Base-by-base conservation (phyloP, 2,113 vertebrate genomes). In the Megaceryle maxima region DNA sequence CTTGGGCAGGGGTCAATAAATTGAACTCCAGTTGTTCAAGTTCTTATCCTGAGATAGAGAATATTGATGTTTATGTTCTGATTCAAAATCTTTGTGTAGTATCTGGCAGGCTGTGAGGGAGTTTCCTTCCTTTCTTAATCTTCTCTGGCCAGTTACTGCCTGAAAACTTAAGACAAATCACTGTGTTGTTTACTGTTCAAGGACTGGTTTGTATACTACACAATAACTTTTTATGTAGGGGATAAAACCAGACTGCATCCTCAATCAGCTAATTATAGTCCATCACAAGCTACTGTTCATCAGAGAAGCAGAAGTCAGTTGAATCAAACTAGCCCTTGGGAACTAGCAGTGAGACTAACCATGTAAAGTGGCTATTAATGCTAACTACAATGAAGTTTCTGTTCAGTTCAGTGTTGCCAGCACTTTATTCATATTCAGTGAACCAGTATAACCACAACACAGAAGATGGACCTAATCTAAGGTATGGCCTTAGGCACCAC, bases 321-420 rank as follows among this genome's bases (percentile, higher is more conserved):
- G 64, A 82, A 78, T 59, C 14, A 76, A 79, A 17, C 12, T 56
- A 29, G 16, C 11, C 25, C 46, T 68, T 79, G 17, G 57, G 78
- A 88, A 72, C 7, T 26, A 16, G 10, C 13, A 33, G 43, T 33
- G 19, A 79, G 14, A 26, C 14, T 81, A 55, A 29, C 46, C 39
- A 14, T 33, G 35, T 64, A 50, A 89, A 60, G 53, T 3, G 4
- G 14, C 20, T 3, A 3, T 18, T 24, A 39, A 35, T 0, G 0
- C 39, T 29, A 44, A 53, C 39, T 43, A 48, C 39, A 28, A 19
- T 21, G 15, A 73, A 79, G 17, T 12, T 64, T 46, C 59, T 53
- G 14, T 43, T 73, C 33, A 29, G 14, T 50, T 84, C 35, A 70
- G 9, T 11, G 5, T 53, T 55, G 8, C 35, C 62, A 60, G 39